Base-by-base conservation (phyloP, 2,888 invertebrate species). In the Eupeodes luniger region DNA sequence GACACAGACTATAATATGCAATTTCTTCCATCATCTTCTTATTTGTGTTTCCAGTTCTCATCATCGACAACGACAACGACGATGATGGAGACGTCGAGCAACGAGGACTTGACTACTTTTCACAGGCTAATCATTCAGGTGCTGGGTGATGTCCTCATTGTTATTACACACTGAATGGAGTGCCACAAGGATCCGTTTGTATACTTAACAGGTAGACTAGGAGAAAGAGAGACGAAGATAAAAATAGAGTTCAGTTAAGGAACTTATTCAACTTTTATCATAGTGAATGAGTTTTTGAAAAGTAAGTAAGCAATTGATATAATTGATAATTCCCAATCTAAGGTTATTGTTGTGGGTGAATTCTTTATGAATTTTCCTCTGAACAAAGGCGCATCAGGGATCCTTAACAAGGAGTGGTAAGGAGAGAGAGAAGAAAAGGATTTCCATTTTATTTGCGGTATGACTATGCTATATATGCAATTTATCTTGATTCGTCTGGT, bases 281-380 rank as follows among this genome's bases (percentile, higher is more conserved):
- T 9, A 44, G 40, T 53, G 70, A 81, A 85, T 61, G 64, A 47
- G 51, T n/a, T 40, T 69, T 66, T 80, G 76, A 64, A 62, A 81
- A 81, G 85, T 77, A 85, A 75, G 75, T 64, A 80, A 72, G 66
- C 81, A 87, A 87, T 87, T 80, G 86, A 80, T 86, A 70, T 70
- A 86, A 82, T 86, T 86, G 86, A 78, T 87, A 87, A 87, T 87
- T 87, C 80, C 79, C 86, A 83, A 82, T 81, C 62, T 70, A 67
- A 69, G 75, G 82, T 70, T 82, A 82, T 86, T 86, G 75, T 86
- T 82, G 82, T 86, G 86, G 82, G 62, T 79, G 82, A 76, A 72
- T 75, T 14, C 55, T 40, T 40, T 16, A 47, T 27, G 47, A 51
- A 44, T 57, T 49, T 12, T 7, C 55, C 61, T 55, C 62, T 78